Conservation (phyloP, 2,113 vertebrate genomes). For the Colaptes auratus region DNA sequence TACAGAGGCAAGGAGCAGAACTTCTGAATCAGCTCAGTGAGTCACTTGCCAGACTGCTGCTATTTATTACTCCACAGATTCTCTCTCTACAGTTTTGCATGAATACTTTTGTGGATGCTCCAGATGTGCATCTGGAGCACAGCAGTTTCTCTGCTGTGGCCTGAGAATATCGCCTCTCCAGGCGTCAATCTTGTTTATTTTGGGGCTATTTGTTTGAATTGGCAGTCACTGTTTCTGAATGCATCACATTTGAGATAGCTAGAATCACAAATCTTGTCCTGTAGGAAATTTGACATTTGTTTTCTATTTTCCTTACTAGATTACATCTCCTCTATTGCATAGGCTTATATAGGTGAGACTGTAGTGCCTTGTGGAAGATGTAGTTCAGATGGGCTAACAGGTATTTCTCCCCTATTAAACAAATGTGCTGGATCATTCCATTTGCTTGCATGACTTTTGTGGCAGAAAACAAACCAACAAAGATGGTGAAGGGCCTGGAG, state of each 20-base stretch:
- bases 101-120: neutral
- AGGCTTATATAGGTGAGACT: neutral
- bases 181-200: neutral
- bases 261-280: neutral
- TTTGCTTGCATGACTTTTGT: neutral
- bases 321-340: neutral
- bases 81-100: neutral
- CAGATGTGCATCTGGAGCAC: neutral
- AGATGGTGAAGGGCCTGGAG: too few species aligned
- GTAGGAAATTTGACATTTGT: constrained; percentile 29
- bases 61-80: neutral
- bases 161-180: constrained; percentile 5
- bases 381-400: neutral
- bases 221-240: neutral
- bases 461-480: too few species aligned
- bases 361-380: neutral
- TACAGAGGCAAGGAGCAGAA: neutral
- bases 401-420: neutral
- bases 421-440: neutral
- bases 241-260: neutral
- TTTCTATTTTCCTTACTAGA: neutral
- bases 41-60: neutral
- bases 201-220: neutral
- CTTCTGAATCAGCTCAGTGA: constrained; percentile 20
- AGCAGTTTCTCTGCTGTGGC: neutral